These are phyloP conservation scores for Alsophila aescularia DNA, from an alignment of 2,888 invertebrate genomes.

Conservation along the genomic window DNA sequence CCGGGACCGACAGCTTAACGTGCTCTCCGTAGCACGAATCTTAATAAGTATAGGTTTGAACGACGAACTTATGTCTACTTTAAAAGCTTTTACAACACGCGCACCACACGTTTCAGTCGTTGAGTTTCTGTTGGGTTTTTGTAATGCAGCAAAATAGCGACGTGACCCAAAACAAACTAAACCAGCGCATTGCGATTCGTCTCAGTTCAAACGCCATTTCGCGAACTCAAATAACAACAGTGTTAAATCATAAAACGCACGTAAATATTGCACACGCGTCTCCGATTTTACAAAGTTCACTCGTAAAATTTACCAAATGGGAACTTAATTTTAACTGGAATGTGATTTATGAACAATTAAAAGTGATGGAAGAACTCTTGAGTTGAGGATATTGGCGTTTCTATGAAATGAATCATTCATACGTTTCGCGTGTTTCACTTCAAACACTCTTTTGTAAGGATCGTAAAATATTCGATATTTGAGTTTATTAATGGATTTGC, in stretches of 20 bases:
- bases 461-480: conserved; percentile 27
- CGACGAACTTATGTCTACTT: too few species aligned
- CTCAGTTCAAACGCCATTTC: conserved; percentile 13
- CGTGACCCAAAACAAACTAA: conserved; percentile 6
- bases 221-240: conserved; percentile 27
- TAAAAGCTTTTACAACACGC: too few species aligned
- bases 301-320: conserved; percentile 60
- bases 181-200: conserved; percentile 7
- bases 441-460: conserved; percentile 10
- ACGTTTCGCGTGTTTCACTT: conserved; percentile 31
- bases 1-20: too few species aligned
- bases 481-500: conserved; percentile 20
- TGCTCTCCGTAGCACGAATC: too few species aligned
- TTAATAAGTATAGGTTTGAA: too few species aligned
- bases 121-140: too few species aligned
- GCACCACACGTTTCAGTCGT: too few species aligned
- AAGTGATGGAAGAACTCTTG: conserved; percentile 51
- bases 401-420: conserved; percentile 44
- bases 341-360: conserved; percentile 64
- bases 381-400: conserved; percentile 47
- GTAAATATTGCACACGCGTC: conserved; percentile 49
- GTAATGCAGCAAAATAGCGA: background rate
- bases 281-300: conserved; percentile 52
- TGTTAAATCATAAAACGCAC: conserved; percentile 46
- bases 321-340: conserved; percentile 58